Evolutionary conservation across 2,113 vertebrate species (phyloP).

Genomic region (Haliaeetus leucogaster): DNA sequence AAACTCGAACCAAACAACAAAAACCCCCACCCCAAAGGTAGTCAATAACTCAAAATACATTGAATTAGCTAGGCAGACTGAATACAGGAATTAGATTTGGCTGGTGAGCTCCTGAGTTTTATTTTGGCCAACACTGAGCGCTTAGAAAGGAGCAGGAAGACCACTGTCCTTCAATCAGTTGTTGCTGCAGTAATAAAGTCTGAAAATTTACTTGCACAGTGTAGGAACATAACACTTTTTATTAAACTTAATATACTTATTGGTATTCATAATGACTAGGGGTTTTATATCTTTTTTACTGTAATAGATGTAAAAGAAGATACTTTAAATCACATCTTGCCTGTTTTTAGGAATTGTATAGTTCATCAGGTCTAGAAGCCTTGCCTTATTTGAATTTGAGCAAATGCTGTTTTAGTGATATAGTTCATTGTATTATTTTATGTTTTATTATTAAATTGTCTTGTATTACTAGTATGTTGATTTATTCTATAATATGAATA

Average conservation of each 20-base stretch:
- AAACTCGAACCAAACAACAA: neutral
- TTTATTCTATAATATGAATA: neutral
- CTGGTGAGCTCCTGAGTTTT: neutral
- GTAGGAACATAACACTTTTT: neutral
- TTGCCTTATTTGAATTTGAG: neutral
- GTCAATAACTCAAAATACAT: neutral
- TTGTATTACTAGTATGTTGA: neutral
- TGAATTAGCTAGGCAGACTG: neutral
- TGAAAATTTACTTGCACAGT: accelerated
- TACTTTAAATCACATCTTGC: neutral
- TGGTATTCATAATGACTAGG: neutral
- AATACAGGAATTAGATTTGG: neutral
- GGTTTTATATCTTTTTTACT: neutral
- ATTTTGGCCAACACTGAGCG: neutral
- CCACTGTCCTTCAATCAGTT: neutral
- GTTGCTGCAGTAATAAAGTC: neutral
- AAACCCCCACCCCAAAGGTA: neutral
- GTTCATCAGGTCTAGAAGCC: neutral
- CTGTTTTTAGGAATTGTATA: neutral
- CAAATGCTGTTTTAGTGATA: neutral
- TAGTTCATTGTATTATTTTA: neutral
- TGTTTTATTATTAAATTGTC: neutral
- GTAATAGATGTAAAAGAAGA: neutral
- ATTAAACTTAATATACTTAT: neutral
- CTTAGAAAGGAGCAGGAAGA: neutral